Evolutionary conservation across 2,888 invertebrate genomes (phyloP), one percentile per base, ranked within the genome.

Genomic region (Drosophila meridiana): DNA sequence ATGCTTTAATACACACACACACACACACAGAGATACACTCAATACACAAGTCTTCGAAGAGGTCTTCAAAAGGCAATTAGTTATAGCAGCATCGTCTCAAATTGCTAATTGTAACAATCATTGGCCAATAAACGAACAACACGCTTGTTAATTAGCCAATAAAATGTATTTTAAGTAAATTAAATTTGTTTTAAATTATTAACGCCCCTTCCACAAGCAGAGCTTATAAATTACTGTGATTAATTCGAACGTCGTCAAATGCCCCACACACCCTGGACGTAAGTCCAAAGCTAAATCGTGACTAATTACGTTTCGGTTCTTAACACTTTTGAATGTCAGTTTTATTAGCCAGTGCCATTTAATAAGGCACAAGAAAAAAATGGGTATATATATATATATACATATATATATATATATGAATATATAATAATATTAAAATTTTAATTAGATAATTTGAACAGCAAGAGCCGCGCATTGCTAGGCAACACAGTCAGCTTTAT

Each of bases 221-320:
- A 11, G 64, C 64, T 69, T 77, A 79, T 74, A 73, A 77, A 73
- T 69, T 59, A 59, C 60, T 47, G 68, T 55, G 80, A 84, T 82
- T 83, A 80, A 80, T 73, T 78, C 60, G 59, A 62, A 30, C 59
- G 28, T 56, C 45, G 53, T 48, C 28, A 2, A 0, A 28, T 53
- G 26, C 36, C 40, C 65, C 53, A 3, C 55, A 28, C 63, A 32
- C 55, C 52, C 40, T 43, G 50, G 55, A 74, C 56, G 40, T 47
- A 64, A 42, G 20, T 20, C 20, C 20, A 20, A 36, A 48, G 26
- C 28, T 11, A 48, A 64, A 47, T 75, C 66, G 80, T 83, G 83
- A 83, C 82, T 82, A 83, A 83, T 83, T 80, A 73, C 66, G 71
- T 57, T 80, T 71, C 64, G 64, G 68, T 61, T 74, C 77, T 67